Conservation (phyloP, 2,888 invertebrate species). For the Arge pagana region DNA sequence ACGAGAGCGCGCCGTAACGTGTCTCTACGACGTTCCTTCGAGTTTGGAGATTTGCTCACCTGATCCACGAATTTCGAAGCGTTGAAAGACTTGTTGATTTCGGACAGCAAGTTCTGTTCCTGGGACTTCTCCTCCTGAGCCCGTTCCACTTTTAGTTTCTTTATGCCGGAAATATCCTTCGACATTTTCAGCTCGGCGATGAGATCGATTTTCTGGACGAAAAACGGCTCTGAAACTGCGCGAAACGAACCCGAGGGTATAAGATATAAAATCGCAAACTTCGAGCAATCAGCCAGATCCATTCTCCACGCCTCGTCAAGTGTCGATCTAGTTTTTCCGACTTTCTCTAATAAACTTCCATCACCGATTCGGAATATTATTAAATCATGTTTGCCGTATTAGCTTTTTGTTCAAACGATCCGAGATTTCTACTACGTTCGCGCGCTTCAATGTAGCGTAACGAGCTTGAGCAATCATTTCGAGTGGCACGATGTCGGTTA, state of each 20-base stretch:
- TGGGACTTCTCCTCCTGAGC: slow-evolving; percentile 82
- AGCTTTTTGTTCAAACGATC: too few relatives aligned
- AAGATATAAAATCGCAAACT: not conserved
- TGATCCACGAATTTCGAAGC: slow-evolving; percentile 88
- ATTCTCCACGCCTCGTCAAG: not conserved
- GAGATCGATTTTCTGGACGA: slow-evolving; percentile 79
- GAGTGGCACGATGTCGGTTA: too few relatives aligned
- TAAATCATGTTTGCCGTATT: too few relatives aligned
- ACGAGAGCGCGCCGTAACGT: not conserved
- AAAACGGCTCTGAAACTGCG: slow-evolving; percentile 69
- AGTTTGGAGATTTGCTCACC: slow-evolving; percentile 73
- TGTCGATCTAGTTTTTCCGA: not conserved
- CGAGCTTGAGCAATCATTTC: too few relatives aligned
- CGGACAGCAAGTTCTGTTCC: slow-evolving; percentile 82
- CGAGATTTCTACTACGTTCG: too few relatives aligned
- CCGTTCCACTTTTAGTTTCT: slow-evolving; percentile 88
- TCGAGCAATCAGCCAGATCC: not conserved
- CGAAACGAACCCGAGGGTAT: too few relatives aligned
- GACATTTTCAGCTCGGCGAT: slow-evolving; percentile 92
- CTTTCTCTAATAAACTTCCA: too few relatives aligned
- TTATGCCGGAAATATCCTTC: slow-evolving; percentile 91
- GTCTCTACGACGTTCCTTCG: too few relatives aligned
- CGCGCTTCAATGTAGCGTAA: too few relatives aligned
- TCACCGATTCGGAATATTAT: too few relatives aligned
- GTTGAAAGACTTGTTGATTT: slow-evolving; percentile 83